Base-by-base conservation (phyloP, 1,140 invertebrate genomes). In the Laodelphax striatellus region DNA sequence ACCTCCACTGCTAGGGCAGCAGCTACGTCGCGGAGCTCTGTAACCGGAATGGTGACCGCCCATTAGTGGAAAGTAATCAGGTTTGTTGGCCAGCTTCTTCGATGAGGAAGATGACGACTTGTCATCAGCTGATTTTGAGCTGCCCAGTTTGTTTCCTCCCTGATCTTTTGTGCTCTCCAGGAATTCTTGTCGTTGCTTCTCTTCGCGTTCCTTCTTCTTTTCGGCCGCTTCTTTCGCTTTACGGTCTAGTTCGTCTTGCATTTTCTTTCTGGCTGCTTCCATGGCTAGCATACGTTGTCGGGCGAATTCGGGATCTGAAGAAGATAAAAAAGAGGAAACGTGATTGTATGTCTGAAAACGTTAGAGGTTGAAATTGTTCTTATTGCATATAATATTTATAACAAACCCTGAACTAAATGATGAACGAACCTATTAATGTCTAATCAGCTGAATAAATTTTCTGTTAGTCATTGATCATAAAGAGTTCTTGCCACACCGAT, bases 61-160 rank as follows among this genome's bases (percentile, higher is more conserved):
- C 62, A 64, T 65, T 22, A 68, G 55, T 17, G 67, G 65, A 19
- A 65, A 66, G 52, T 68, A 68, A 41, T 65, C 67, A 63, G 56
- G 24, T 43, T 54, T 19, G 46, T 50, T 50, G 17, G 55, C 21
- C 28, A 42, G 54, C 24, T 57, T 62, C 24, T 57, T 57, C 16
- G 31, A 14, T 8, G 3, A 14, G 34, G 5, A 5, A 16, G 19
- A 52, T 34, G 21, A 44, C 17, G 14, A 13, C 9, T 58, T 17
- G 21, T 50, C 17, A 41, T 34, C 13, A 16, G 14, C 16, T 13
- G 21, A 19, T 28, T 11, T 13, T 13, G 16, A 13, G 21, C 16
- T 22, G 16, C 22, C 38, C 52, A 42, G 53, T 13, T 55, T 55
- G 43, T 19, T 42, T 16, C 14, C 21, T 54, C 60, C 28, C 24